Conservation (phyloP, 1,140 invertebrate genomes). For the Drosophila kikkawai region DNA sequence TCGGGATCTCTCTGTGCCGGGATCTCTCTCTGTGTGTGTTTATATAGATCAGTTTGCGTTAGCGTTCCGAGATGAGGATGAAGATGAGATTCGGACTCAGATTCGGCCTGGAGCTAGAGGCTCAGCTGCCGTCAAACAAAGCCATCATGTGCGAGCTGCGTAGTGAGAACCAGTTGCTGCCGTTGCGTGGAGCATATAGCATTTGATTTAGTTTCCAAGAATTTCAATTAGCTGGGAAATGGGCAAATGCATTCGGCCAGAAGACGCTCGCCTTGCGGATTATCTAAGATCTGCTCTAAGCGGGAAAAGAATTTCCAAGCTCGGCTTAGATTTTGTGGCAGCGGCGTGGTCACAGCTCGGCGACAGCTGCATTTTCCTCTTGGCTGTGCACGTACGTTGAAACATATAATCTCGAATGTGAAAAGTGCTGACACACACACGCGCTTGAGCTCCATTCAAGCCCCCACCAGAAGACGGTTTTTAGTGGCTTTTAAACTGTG, state of each 20-base stretch:
- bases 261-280: conserved; percentile 39
- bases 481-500: conserved; percentile 49
- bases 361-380: conserved; percentile 49
- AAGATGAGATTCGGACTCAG: conserved; percentile 17
- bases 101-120: not conserved
- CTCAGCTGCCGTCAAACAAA: conserved; percentile 20
- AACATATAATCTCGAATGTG: conserved; percentile 21
- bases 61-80: conserved; percentile 40
- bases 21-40: not conserved
- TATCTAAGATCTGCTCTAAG: conserved; percentile 60
- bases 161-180: conserved; percentile 40
- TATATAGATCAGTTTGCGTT: conserved; percentile 43
- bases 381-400: conserved; percentile 40
- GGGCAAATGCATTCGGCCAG: conserved; percentile 39
- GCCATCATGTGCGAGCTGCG: conserved; percentile 24
- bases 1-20: not conserved
- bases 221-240: conserved; percentile 60
- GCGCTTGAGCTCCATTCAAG: conserved; percentile 4
- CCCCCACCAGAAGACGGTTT: conserved; percentile 15
- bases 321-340: conserved; percentile 19
- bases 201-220: conserved; percentile 59
- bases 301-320: conserved; percentile 41
- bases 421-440: conserved; percentile 46
- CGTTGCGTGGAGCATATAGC: conserved; percentile 35
- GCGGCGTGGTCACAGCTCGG: not conserved